phyloP scores from a whole-genome alignment of 2,888 invertebrate genomes.

The Tiliacea aurago region DNA sequence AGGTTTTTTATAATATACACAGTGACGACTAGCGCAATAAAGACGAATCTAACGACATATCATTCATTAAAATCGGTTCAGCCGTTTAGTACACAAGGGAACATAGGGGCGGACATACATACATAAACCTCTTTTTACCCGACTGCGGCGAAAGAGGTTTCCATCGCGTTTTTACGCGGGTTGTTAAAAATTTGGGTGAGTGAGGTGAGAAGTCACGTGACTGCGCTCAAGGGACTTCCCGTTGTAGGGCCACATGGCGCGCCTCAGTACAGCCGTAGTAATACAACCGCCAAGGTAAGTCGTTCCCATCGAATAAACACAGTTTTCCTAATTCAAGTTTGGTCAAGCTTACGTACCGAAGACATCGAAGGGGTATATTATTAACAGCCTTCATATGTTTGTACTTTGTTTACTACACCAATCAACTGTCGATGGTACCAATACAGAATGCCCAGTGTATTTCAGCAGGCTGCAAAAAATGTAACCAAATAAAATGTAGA shows the following conservation, averaged over 20 bases:
- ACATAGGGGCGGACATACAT: too few species aligned
- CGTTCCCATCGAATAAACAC: background rate
- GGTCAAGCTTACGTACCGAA: background rate
- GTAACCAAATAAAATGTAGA: slow-evolving; percentile 7
- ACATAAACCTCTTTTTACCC: too few species aligned
- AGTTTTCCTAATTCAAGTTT: background rate
- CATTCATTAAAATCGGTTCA: too few species aligned
- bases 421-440: background rate
- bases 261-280: background rate
- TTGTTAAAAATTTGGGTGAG: background rate
- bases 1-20: too few species aligned
- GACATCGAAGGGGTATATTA: background rate
- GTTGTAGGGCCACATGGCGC: slow-evolving; percentile 8
- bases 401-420: background rate
- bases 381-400: background rate
- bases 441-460: background rate
- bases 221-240: background rate
- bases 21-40: too few species aligned
- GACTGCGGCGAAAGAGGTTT: too few species aligned
- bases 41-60: too few species aligned
- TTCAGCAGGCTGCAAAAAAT: background rate
- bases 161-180: background rate
- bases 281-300: background rate
- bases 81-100: too few species aligned
- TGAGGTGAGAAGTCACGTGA: slow-evolving; percentile 1